Base-by-base conservation (phyloP, 1,140 invertebrate species). In the Saccostrea echinata region DNA sequence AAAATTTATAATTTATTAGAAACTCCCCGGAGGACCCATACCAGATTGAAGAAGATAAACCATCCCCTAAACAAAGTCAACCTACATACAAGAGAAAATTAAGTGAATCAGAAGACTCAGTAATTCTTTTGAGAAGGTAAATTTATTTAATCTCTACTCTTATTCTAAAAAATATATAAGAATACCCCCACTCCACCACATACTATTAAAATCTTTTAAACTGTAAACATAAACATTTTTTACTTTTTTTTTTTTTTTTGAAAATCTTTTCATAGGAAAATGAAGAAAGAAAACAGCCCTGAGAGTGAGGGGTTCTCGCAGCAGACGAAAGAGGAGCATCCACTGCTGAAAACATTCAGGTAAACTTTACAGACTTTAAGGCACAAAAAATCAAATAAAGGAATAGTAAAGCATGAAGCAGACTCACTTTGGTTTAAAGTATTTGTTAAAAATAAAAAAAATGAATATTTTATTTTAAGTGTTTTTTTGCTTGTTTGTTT, bases 1-100 rank as follows among this genome's bases (percentile, higher is more conserved):
- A 43, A 43, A 43, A 35, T 8, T 43, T 43, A 1, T 82, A 24
- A 24, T 82, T 82, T 52, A 18, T 52, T 52, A 82, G 80, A 82
- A 82, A 82, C 33, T 82, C 80, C 33, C 27, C 80, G 18, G 21
- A 43, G 27, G 80, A 82, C 51, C 80, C 33, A 82, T 21, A 82
- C 27, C 80, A 82, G 1, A 16, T 52, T 43, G 33, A 35, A 35
- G 80, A 82, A 82, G 27, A 82, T 21, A 27, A 82, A 82, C 18
- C 80, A 8, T 21, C 80, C 64, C 64, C 24, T 27, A 68, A 68
- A 11, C 64, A 68, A 27, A 30, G 11, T 68, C 64, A 68, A 68
- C n/a, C n/a, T 68, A 68, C 24, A 24, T 24, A 68, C 27, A 82
- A 82, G 80, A 82, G 80, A 24, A 82, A 82, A 52, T n/a, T 82